A percentile compares a stretch with the other conserved stretches of the same genome.
These are phyloP conservation scores for Agrenia bidenticulata DNA, from an alignment of 2,888 invertebrate genomes.

Conservation along the genomic window DNA sequence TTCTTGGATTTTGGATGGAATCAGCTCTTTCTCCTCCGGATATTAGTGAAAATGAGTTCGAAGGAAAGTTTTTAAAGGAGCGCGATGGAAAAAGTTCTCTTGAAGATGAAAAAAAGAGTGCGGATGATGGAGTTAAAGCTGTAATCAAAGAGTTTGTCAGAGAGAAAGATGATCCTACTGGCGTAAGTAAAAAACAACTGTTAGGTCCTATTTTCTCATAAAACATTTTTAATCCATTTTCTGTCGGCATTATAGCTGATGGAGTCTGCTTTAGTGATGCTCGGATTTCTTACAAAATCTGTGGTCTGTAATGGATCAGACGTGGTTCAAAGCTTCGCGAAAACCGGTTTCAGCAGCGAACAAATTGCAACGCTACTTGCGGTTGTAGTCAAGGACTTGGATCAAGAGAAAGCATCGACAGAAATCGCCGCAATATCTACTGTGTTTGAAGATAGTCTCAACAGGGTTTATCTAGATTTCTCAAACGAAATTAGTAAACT, in stretches of 20 bases:
- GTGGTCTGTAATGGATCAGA: constrained; percentile 71
- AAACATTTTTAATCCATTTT: constrained; percentile 42
- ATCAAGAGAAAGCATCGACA: constrained; percentile 81
- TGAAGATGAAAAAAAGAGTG: constrained; percentile 43
- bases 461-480: constrained; percentile 71
- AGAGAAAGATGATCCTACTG: constrained; percentile 76
- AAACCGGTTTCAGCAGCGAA: constrained; percentile 75
- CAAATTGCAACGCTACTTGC: constrained; percentile 86
- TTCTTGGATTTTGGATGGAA: constrained; percentile 91
- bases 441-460: constrained; percentile 72
- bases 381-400: constrained; percentile 80
- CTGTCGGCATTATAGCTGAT: constrained; percentile 66
- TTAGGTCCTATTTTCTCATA: constrained; percentile 19
- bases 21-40: constrained; percentile 80
- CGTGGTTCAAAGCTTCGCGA: constrained; percentile 65
- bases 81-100: constrained; percentile 43
- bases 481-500: constrained; percentile 76
- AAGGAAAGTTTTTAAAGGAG: constrained; percentile 37
- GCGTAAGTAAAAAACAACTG: constrained; percentile 57
- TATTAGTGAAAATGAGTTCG: constrained; percentile 45
- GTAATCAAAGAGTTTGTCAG: constrained; percentile 62
- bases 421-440: constrained; percentile 73
- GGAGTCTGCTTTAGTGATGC: constrained; percentile 79
- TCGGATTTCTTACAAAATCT: constrained; percentile 80
- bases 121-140: constrained; percentile 46